Conservation (phyloP, 2,113 vertebrate species). For the Athene noctua region DNA sequence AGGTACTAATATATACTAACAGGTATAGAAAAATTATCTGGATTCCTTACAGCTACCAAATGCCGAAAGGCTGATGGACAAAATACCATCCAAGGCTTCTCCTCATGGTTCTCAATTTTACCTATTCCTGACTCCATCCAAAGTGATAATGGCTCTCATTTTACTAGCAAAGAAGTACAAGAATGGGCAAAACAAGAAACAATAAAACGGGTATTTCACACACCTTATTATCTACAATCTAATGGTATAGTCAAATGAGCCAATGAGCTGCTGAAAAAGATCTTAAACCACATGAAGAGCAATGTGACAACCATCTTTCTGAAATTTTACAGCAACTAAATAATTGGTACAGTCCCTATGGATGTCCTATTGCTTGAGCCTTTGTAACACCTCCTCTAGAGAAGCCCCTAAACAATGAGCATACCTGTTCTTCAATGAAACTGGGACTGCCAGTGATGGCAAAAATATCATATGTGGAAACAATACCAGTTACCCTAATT, state of each 20-base stretch:
- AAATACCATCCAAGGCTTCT: no score
- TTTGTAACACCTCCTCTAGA: background rate
- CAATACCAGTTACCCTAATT: background rate
- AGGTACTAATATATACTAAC: no score
- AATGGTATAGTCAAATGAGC: background rate
- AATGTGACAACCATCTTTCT: background rate
- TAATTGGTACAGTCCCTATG: background rate
- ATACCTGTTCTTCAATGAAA: background rate
- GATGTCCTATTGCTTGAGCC: background rate
- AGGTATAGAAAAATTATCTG: no score
- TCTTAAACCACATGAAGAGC: background rate
- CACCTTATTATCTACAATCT: background rate
- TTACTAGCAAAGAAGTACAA: background rate
- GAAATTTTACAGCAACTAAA: background rate
- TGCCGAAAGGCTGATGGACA: background rate
- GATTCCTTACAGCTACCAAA: no score
- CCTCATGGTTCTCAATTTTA: background rate
- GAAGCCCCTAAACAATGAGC: background rate
- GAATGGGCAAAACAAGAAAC: background rate
- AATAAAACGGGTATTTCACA: background rate
- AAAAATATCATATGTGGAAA: background rate
- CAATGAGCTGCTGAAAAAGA: background rate
- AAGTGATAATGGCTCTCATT: no score
- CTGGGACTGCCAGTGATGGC: background rate
- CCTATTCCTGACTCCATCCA: background rate